Evolutionary conservation across 2,797 vertebrate genomes (phyloP), one percentile per base, ranked within the genome.

Genomic region (Syngnathus rostellatus): DNA sequence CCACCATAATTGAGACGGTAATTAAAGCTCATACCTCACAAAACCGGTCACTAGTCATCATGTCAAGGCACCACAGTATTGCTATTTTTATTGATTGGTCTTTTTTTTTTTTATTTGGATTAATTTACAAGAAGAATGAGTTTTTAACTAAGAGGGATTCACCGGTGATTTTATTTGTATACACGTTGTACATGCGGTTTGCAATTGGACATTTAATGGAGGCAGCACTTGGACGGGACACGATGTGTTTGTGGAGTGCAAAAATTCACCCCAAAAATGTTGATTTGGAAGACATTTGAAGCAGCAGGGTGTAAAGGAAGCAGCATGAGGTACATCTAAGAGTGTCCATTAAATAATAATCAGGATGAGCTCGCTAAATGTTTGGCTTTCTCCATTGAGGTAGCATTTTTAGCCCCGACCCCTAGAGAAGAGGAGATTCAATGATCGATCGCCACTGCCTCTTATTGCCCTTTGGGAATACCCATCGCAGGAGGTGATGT

Each of bases 401-500:
- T 8, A n/a, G 66, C 55, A 55, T 73, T 78, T 69, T 78, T 75
- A 81, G 70, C 71, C 70, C 69, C 66, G 68, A 75, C 68, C 72
- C 73, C 53, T 70, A 77, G 65, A 62, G 46, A 73, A 46, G 72
- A 73, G 14, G 31, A 60, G 57, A 21, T 23, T 39, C 82, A 74
- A 66, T 12, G 65, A 88, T 88, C 68, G 21, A 79, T 70, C 19
- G 54, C 40, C 71, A 58, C 53, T 72, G 63, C 77, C 48, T 74
- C 68, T 67, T 55, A 68, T 66, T 81, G 71, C 19, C 12, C 76
- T 82, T 81, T 77, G 73, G 79, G 77, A 77, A 79, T 76, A 72
- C 65, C 73, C 48, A 65, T 72, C 59, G 76, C 67, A 73, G 59
- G 66, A 69, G 69, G 68, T 88, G 83, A 89, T 85, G 87, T 87